Evolutionary conservation across 2,888 invertebrate species (phyloP).

Genomic region (Archips crataeganus): DNA sequence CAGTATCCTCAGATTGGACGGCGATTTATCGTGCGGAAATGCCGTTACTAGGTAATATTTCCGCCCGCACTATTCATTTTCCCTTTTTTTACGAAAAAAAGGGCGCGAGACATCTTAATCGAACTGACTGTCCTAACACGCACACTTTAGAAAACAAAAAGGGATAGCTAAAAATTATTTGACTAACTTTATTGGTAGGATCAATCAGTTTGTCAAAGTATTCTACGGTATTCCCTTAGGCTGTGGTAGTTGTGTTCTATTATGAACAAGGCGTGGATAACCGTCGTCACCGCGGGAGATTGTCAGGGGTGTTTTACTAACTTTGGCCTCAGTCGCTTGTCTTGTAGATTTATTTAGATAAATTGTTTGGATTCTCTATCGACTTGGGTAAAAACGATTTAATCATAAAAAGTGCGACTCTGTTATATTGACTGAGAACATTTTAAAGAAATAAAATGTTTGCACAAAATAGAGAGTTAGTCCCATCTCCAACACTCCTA

Average conservation of each 20-base stretch:
- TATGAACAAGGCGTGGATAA: conserved; percentile 30
- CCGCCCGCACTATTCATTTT: conserved; percentile 83
- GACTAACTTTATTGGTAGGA: background rate
- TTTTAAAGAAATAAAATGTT: background rate
- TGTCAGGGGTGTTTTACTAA: conserved; percentile 48
- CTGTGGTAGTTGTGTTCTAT: conserved; percentile 26
- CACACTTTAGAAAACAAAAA: conserved; percentile 48
- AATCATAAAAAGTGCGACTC: conserved; percentile 25
- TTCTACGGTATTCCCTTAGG: background rate
- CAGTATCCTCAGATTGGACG: conserved; percentile 83
- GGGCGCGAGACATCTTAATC: conserved; percentile 85
- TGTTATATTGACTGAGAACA: background rate
- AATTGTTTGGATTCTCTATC: conserved; percentile 34
- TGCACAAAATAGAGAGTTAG: no score
- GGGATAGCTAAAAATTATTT: conserved; percentile 3
- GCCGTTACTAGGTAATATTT: conserved; percentile 85
- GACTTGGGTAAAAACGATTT: conserved; percentile 21
- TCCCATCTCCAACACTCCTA: no score
- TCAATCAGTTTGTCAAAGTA: background rate
- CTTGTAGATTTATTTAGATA: conserved; percentile 43
- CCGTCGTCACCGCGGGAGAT: conserved; percentile 46
- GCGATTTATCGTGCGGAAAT: conserved; percentile 86
- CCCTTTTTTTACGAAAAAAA: conserved; percentile 83
- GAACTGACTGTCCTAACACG: conserved; percentile 57
- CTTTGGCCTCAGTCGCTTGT: conserved; percentile 41